Base-by-base conservation (phyloP, 1,140 invertebrate genomes). In the Drosophila arawakana region DNA sequence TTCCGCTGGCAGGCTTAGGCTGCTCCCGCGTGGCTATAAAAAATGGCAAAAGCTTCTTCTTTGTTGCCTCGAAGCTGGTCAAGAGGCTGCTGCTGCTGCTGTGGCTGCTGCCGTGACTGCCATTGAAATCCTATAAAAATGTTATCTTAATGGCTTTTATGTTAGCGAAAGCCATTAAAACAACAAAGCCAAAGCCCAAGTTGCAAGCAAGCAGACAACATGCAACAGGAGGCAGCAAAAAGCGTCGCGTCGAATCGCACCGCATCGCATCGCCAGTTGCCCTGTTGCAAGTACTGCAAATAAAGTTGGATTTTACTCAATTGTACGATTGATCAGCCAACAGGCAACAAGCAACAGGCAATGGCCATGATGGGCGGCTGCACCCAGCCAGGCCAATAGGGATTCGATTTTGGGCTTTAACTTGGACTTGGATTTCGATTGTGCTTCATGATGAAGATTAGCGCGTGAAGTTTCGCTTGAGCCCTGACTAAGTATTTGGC, bases 121-220 rank as follows among this genome's bases (percentile, higher is more conserved):
- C 80, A 90, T 90, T 88, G 88, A 90, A 91, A 91, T 91, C 88
- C 88, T 91, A 91, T 91, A 91, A 91, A 91, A 91, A 91, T 91
- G 88, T 91, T 91, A 91, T 91, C 88, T 91, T 91, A 91, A 91
- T 91, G 88, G 88, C 90, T 91, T 91, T 91, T 91, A 91, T 91
- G 88, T 91, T 91, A 82, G 89, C 83, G 80, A 91, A 91, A 91
- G 81, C 89, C 83, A 91, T 91, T 89, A 89, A 91, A 89, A 90
- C 86, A 90, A 90, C 83, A 88, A 91, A 75, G 71, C 81, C 67
- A 67, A 66, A 69, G 50, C 62, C 52, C 52, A 75, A 43, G 35
- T 44, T 15, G 63, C 68, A 70, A 80, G 55, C 75, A 80, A 49
- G 43, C 63, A 47, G 35, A 63, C 74, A 50, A 65, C 61, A 71